These are phyloP conservation scores for Cyprinodon tularosa DNA, from an alignment of 2,113 vertebrate species.

Conservation along the genomic window DNA sequence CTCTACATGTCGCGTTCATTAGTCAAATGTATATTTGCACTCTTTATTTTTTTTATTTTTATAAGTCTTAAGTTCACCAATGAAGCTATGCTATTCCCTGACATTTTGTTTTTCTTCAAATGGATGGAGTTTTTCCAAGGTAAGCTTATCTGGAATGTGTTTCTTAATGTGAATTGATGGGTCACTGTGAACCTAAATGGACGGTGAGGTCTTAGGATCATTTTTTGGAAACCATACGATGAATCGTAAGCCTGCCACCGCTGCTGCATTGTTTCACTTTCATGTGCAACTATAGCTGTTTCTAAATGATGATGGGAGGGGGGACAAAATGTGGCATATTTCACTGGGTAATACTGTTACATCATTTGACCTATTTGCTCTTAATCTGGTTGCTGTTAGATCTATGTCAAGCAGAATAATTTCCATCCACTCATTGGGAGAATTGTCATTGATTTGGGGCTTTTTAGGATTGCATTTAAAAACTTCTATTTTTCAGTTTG, in stretches of 20 bases:
- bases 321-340: slow-evolving; percentile 10
- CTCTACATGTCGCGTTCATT: slow-evolving; percentile 83
- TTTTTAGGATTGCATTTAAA: not conserved
- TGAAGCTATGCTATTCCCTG: not conserved
- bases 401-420: not conserved
- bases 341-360: slow-evolving; percentile 6
- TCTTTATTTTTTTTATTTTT: slow-evolving; percentile 45
- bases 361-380: not conserved
- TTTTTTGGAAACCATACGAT: not conserved
- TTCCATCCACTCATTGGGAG: not conserved
- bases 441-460: not conserved
- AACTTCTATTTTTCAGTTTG: not conserved
- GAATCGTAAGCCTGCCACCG: not conserved
- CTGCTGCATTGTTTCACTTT: slow-evolving; percentile 7
- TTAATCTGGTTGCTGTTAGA: not conserved
- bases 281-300: slow-evolving; percentile 1
- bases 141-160: slow-evolving; percentile 15
- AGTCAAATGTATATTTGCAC: slow-evolving; percentile 67
- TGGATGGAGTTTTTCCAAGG: slow-evolving; percentile 21
- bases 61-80: slow-evolving; percentile 20
- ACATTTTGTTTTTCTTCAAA: slow-evolving; percentile 15
- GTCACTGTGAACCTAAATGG: not conserved
- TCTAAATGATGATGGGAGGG: too few species aligned
- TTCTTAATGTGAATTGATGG: slow-evolving; percentile 7
- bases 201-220: not conserved